Evolutionary conservation across 1,140 invertebrate genomes (phyloP).

Genomic region (Whitmania pigra): DNA sequence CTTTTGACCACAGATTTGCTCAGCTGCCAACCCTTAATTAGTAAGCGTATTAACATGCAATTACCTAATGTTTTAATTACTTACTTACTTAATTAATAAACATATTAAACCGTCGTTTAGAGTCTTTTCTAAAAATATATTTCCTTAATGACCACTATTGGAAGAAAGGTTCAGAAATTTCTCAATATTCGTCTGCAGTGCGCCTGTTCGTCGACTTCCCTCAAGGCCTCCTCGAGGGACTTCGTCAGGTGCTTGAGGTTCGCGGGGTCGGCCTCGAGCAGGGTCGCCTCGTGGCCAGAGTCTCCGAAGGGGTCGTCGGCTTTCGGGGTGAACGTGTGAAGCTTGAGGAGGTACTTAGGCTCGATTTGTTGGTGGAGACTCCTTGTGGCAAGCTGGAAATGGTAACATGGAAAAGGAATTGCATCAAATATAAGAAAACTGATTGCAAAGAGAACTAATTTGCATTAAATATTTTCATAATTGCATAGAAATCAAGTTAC

Average conservation of each 20-base stretch:
- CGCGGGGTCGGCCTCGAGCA: conserved; percentile 52
- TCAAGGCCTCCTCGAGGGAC: conserved; percentile 51
- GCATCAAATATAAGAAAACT: no score
- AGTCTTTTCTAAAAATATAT: no score
- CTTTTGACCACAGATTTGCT: no score
- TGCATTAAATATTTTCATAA: no score
- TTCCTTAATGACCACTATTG: no score
- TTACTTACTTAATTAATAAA: no score
- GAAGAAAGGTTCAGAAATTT: conserved; percentile 28
- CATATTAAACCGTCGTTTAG: no score
- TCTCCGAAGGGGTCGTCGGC: conserved; percentile 35
- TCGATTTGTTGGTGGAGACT: conserved; percentile 47
- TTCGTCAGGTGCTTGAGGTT: conserved; percentile 52
- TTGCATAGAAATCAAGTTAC: no score
- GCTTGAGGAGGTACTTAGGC: conserved; percentile 49
- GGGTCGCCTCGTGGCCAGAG: conserved; percentile 37
- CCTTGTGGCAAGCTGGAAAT: conserved; percentile 50
- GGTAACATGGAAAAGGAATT: conserved; percentile 12
- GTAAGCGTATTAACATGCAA: no score
- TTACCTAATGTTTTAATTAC: no score
- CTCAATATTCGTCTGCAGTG: conserved; percentile 39
- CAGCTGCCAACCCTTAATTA: no score
- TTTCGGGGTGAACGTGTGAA: conserved; percentile 33
- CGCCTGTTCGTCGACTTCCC: conserved; percentile 45
- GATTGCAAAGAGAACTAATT: neutral